These are phyloP conservation scores for Proctacanthus coquilletti DNA, from an alignment of 1,140 invertebrate genomes.

Conservation along the genomic window DNA sequence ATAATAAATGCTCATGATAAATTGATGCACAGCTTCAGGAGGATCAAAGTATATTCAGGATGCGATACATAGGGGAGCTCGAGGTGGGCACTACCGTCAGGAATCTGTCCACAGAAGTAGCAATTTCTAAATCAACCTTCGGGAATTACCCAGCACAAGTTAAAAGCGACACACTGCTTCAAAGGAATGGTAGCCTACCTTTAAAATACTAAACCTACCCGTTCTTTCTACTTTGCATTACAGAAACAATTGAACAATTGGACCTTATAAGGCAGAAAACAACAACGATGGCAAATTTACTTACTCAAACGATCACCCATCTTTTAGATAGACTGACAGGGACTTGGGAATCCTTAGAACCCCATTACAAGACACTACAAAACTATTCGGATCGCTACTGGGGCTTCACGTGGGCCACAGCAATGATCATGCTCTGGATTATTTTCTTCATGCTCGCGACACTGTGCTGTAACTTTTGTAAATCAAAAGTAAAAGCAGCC, in stretches of 20 bases:
- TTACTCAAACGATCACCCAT: constrained; percentile 22
- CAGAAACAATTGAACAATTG: constrained; percentile 26
- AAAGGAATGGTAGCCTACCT: constrained; percentile 24
- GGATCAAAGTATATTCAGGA: constrained; percentile 29
- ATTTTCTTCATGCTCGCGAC: constrained; percentile 25
- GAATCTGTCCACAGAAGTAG: constrained; percentile 29
- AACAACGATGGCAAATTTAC: constrained; percentile 23
- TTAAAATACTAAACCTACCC: neutral
- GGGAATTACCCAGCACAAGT: constrained; percentile 30
- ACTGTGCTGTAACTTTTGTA: constrained; percentile 35
- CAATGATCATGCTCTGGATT: constrained; percentile 22
- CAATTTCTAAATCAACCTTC: constrained; percentile 29
- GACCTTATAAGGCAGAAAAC: constrained; percentile 22
- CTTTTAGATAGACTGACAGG: constrained; percentile 17
- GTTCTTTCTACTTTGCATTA: no score
- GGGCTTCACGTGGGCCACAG: constrained; percentile 22
- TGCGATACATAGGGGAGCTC: constrained; percentile 30
- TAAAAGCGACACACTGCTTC: constrained; percentile 26
- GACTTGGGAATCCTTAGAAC: constrained; percentile 19
- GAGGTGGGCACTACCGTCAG: constrained; percentile 29
- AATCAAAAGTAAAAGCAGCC: constrained; percentile 35
- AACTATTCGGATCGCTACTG: constrained; percentile 21
- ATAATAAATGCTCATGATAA: neutral
- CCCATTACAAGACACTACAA: constrained; percentile 17
- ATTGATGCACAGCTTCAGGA: constrained; percentile 28